Conservation (phyloP, 2,888 invertebrate genomes). For the Axea sp. region DNA sequence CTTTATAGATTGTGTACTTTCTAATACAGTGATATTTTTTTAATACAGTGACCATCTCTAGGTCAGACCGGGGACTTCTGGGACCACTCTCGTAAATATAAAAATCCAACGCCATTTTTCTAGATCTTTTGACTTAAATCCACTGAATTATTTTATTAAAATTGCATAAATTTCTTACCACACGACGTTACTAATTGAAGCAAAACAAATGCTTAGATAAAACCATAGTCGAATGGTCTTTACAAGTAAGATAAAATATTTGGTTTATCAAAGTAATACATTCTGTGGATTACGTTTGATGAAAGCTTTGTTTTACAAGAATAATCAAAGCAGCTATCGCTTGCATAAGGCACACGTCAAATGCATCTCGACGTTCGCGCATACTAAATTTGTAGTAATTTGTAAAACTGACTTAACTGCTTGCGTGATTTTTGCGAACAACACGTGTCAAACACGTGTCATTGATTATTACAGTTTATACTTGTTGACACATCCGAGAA, state of each 20-base stretch:
- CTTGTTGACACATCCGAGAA: too few species aligned
- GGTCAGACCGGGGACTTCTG: too few species aligned
- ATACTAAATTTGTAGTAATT: conserved; percentile 19
- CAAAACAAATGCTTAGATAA: conserved; percentile 15
- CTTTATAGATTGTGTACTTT: too few species aligned
- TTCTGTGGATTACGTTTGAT: conserved; percentile 20
- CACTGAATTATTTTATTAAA: conserved; percentile 26
- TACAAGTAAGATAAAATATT: conserved; percentile 33
- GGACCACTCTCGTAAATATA: too few species aligned
- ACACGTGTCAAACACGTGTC: too few species aligned
- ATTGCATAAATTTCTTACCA: conserved; percentile 39
- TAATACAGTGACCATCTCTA: too few species aligned
- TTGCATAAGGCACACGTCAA: conserved; percentile 19
- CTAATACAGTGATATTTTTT: too few species aligned
- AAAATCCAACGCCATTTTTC: too few species aligned
- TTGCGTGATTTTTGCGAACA: too few species aligned
- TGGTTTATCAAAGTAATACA: conserved; percentile 34
- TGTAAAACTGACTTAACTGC: conserved; percentile 35
- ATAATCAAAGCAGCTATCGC: conserved; percentile 15
- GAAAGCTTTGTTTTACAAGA: conserved; percentile 37
- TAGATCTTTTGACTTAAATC: conserved; percentile 12
- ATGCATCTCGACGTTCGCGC: conserved; percentile 5
- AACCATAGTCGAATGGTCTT: conserved; percentile 1
- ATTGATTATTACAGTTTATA: too few species aligned
- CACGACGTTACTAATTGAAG: conserved; percentile 11